Base-by-base conservation (phyloP, 2,888 invertebrate genomes). In the Caenorhabditis sp. region DNA sequence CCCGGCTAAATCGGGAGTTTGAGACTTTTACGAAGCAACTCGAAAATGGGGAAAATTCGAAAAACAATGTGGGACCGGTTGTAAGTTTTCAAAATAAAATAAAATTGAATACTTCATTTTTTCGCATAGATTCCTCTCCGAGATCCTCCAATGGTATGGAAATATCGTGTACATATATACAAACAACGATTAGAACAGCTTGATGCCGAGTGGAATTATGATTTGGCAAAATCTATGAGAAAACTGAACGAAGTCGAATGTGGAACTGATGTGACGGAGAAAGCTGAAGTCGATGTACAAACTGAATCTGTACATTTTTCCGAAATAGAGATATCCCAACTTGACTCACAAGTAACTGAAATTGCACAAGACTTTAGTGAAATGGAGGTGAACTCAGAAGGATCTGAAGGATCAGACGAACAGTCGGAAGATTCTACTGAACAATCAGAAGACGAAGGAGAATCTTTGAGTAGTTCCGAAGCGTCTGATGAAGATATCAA, bases 91-190 rank as follows among this genome's bases (percentile, higher is more conserved):
- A n/a, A n/a, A n/a, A n/a, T n/a, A n/a, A n/a, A n/a, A n/a, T n/a
- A n/a, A n/a, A n/a, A n/a, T n/a, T n/a, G n/a, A n/a, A n/a, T n/a
- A n/a, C n/a, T n/a, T n/a, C n/a, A n/a, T n/a, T 31, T 31, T 31
- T 31, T 4, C 4, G 4, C 10, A 31, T 43, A 76, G 77, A 66
- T 77, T 14, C 75, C 75, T 6, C 14, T 58, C 0, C 66, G 77
- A 1, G 64, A 63, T 26, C 51, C 68, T 17, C 71, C 78, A 10
- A 54, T 24, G 0, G 66, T 71, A 24, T 78, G 69, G 66, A 53
- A 57, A 26, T 67, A 76, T 50, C 76, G 78, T 19, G 69, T 78
- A 1, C 49, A 64, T 23, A 65, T 66, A 50, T 76, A 76, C 60
- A 58, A 64, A 12, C 23, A 57, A 51, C 61, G 61, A 17, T 57